Evolutionary conservation across 1,140 invertebrate species (phyloP), one percentile per base, ranked within the genome.

Genomic region (Bacillus rossius): DNA sequence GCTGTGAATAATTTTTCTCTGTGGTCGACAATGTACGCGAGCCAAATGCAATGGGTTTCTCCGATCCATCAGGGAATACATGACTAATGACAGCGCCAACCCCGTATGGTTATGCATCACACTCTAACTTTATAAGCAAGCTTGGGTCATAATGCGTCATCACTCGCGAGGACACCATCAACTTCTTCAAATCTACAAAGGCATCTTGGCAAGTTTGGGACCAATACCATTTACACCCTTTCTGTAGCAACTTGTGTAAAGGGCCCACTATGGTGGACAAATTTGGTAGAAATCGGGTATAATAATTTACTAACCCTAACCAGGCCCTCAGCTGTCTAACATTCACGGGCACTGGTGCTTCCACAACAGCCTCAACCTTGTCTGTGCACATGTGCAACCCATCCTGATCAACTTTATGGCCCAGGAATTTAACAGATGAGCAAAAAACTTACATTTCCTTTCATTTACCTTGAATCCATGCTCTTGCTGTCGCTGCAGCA

Each of bases 1-100:
- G 66, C 56, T 80, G 74, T 16, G 69, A 65, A 63, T 82, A 83
- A 13, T 76, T 76, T n/a, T 59, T 67, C 63, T 65, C 84, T 74
- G 2, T 7, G 51, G n/a, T 26, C 16, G 65, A 73, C 10, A 83
- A 63, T 3, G 75, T 73, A 22, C 73, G 65, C 13, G 77, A 81
- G 0, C 70, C 75, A 65, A 65, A 81, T 13, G 69, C 69, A 16
- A 83, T 74, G 1, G 77, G 76, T 10, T 67, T 63, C 61, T 79
- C 75, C 4, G 22, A 17, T 1, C 69, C 74, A 60, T 75, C 66
- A 14, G 55, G n/a, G 42, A 63, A 63, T 2, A 52, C 48, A 47
- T 79, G 77, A 16, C 65, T 60, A 8, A 81, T 26, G 1, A 82
- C 75, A 2, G 74, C 76, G n/a, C 75, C 75, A 4, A 80, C 25